Evolutionary conservation across 2,888 invertebrate genomes (phyloP).

Genomic region (Agonopterix subpropinquella): DNA sequence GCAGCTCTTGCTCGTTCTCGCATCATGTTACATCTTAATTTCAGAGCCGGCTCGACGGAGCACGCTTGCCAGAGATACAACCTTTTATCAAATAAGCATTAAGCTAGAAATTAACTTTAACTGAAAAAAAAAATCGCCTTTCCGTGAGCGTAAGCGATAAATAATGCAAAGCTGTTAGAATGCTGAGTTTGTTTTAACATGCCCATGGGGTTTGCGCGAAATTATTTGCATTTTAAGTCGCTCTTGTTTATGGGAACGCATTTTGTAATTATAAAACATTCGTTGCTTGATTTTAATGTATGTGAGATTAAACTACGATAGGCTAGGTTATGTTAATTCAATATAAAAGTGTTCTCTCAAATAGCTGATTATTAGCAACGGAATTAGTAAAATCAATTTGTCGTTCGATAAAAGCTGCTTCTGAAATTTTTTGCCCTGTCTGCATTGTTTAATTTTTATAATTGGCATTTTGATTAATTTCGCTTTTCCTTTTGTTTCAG

Average conservation of each 20-base stretch:
- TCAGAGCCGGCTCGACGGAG: constrained; percentile 72
- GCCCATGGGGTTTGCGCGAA: constrained; percentile 60
- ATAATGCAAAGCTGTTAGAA: constrained; percentile 68
- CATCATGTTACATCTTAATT: constrained; percentile 78
- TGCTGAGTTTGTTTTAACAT: constrained; percentile 66
- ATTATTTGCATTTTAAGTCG: constrained; percentile 68
- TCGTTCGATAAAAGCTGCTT: no score
- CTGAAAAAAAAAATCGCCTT: constrained; percentile 50
- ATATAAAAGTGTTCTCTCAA: neutral
- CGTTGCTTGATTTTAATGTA: constrained; percentile 10
- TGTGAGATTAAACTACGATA: neutral
- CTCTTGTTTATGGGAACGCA: constrained; percentile 55
- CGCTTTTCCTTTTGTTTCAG: constrained; percentile 76
- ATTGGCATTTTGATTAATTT: constrained; percentile 75
- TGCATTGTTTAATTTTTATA: constrained; percentile 43
- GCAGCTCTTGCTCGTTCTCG: constrained; percentile 76
- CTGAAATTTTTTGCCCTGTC: constrained; percentile 18
- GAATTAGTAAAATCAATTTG: no score
- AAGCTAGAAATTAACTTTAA: constrained; percentile 70
- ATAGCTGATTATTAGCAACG: no score
- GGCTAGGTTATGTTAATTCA: neutral
- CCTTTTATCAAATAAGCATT: constrained; percentile 75
- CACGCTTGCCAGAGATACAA: constrained; percentile 70
- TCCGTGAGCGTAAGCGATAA: constrained; percentile 64
- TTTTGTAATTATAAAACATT: constrained; percentile 39